A percentile compares a stretch with the other conserved stretches of the same genome.
phyloP scores from a whole-genome alignment of 2,113 vertebrate species.

The Collichthys lucidus region DNA sequence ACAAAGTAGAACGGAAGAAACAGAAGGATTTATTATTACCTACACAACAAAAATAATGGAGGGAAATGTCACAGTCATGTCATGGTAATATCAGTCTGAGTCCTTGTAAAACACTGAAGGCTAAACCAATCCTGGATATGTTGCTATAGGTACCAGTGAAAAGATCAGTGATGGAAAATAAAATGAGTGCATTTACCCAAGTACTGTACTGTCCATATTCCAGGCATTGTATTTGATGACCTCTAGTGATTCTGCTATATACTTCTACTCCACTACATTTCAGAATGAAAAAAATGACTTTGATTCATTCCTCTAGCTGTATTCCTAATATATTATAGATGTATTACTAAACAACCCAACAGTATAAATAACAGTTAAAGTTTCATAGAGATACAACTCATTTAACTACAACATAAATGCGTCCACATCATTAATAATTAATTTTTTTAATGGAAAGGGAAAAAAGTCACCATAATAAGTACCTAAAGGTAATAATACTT shows the following conservation, averaged over 20 bases:
- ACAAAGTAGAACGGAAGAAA: neutral
- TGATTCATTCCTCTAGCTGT: no score
- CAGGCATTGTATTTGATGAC: neutral
- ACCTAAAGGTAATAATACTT: neutral
- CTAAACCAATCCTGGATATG: slow-evolving; percentile 16
- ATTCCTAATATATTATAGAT: no score
- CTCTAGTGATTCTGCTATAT: neutral
- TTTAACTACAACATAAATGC: no score
- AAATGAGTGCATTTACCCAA: neutral
- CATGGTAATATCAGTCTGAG: slow-evolving; percentile 2
- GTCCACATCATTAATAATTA: no score
- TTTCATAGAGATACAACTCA: no score
- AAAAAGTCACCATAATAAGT: neutral
- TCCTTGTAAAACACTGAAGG: slow-evolving; percentile 16
- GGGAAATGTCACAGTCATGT: neutral
- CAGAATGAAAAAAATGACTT: no score
- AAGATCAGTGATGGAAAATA: neutral
- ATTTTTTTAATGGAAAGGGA: neutral
- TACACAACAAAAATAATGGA: slow-evolving; percentile 4
- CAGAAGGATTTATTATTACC: slow-evolving; percentile 7
- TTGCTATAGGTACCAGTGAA: neutral
- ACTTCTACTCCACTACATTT: neutral
- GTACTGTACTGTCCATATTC: neutral
- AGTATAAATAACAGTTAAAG: no score
- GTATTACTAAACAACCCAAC: no score